phyloP scores from a whole-genome alignment of 2,797 vertebrate species.

The Girardinus metallicus region DNA sequence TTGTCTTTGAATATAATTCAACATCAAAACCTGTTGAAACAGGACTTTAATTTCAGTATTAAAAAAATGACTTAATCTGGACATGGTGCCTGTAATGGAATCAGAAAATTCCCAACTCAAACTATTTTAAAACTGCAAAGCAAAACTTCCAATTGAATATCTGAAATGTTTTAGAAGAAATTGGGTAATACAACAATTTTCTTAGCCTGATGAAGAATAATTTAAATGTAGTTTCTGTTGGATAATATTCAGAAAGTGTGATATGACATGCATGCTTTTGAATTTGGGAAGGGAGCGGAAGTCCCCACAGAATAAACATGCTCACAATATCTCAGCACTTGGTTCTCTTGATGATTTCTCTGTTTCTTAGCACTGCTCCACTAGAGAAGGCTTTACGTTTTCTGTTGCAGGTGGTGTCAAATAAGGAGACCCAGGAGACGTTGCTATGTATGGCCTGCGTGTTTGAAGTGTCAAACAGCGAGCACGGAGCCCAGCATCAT shows the following conservation, averaged over 20 bases:
- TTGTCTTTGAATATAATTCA: background rate
- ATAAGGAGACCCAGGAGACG: constrained; percentile 98
- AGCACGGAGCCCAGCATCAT: constrained; percentile 98
- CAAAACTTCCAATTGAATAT: background rate
- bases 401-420: constrained; percentile 92
- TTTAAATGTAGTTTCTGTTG: background rate
- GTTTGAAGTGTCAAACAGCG: constrained; percentile 99
- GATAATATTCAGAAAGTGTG: background rate
- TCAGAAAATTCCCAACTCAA: background rate
- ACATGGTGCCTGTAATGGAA: background rate
- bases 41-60: background rate
- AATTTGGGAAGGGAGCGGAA: background rate
- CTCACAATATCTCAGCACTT: background rate
- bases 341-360: background rate
- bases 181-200: background rate
- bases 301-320: background rate
- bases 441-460: constrained; percentile 99
- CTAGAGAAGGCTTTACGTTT: constrained; percentile 2
- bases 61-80: background rate
- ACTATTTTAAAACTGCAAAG: background rate
- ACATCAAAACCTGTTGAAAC: background rate
- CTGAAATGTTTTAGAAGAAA: background rate
- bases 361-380: background rate
- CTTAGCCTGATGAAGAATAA: background rate
- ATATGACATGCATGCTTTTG: background rate